Conservation (phyloP, 2,888 invertebrate species). For the Pristionchus japonicus region DNA sequence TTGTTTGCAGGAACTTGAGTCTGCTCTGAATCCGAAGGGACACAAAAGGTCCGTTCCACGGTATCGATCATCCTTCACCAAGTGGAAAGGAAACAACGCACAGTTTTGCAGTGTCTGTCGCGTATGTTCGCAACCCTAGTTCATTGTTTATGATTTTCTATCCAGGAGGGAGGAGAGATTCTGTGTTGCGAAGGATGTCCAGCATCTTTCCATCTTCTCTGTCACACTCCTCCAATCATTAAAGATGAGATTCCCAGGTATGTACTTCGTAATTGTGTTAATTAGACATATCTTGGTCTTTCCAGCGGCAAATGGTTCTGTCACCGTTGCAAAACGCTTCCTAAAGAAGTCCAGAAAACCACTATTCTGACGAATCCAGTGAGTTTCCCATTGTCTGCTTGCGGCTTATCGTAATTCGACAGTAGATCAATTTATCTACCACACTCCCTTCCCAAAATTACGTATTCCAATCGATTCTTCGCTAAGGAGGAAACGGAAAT, state of each 20-base stretch:
- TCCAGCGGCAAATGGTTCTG: slow-evolving; percentile 45
- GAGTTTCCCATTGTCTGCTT: too few relatives aligned
- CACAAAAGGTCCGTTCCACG: background rate
- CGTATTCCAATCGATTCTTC: background rate
- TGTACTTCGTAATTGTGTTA: background rate
- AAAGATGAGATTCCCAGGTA: slow-evolving; percentile 86
- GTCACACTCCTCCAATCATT: slow-evolving; percentile 94
- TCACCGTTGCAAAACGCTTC: background rate
- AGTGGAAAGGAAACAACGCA: slow-evolving; percentile 51
- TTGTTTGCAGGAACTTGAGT: slow-evolving; percentile 36
- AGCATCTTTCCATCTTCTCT: slow-evolving; percentile 93
- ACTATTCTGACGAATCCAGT: slow-evolving; percentile 16
- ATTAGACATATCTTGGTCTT: too few relatives aligned
- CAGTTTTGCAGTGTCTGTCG: slow-evolving; percentile 52
- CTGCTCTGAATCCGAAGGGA: slow-evolving; percentile 23
- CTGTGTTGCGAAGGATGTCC: slow-evolving; percentile 96
- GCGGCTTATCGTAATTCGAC: too few relatives aligned
- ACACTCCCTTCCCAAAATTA: background rate
- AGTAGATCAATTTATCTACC: too few relatives aligned
- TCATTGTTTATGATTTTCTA: background rate
- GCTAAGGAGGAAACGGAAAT: slow-evolving; percentile 40
- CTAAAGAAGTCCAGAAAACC: background rate
- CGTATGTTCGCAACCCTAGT: slow-evolving; percentile 16
- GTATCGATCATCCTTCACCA: background rate
- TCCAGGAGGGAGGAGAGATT: slow-evolving; percentile 88